phyloP scores from a whole-genome alignment of 2,113 vertebrate species.

The Rhynchomys soricoides region DNA sequence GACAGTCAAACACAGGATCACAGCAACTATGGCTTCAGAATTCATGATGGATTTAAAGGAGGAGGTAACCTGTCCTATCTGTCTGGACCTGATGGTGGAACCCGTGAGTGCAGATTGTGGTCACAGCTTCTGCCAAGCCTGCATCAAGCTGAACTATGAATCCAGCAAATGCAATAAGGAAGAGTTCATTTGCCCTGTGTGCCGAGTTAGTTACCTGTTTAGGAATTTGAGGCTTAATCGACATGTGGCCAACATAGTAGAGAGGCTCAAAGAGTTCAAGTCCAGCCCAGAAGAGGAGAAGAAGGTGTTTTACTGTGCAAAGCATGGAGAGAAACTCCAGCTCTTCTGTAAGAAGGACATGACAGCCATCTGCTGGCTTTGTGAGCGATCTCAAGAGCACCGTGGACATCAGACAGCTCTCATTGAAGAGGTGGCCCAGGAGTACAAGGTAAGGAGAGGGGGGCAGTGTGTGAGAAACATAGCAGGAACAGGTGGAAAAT shows the following conservation, averaged over 20 bases:
- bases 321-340: conserved; percentile 87
- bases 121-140: conserved; percentile 67
- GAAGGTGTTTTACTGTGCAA: conserved; percentile 76
- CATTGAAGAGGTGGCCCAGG: conserved; percentile 76
- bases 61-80: conserved; percentile 58
- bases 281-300: neutral
- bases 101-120: conserved; percentile 57
- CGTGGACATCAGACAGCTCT: conserved; percentile 85
- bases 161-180: fast-evolving
- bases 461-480: too few species aligned
- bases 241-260: conserved; percentile 86
- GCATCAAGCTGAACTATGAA: conserved; percentile 13
- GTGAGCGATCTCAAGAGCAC: conserved; percentile 87
- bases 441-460: conserved; percentile 84
- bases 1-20: neutral
- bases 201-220: neutral
- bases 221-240: neutral
- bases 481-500: neutral
- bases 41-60: neutral
- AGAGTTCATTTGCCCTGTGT: conserved; percentile 56
- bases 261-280: conserved; percentile 81
- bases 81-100: conserved; percentile 46
- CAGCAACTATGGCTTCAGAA: conserved; percentile 42
- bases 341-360: conserved; percentile 89
- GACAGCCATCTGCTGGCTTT: conserved; percentile 88